A percentile compares a stretch with the other conserved stretches of the same genome.
Conservation (phyloP, 2,113 vertebrate species). For the Sinocyclocheilus anophthalmus region DNA sequence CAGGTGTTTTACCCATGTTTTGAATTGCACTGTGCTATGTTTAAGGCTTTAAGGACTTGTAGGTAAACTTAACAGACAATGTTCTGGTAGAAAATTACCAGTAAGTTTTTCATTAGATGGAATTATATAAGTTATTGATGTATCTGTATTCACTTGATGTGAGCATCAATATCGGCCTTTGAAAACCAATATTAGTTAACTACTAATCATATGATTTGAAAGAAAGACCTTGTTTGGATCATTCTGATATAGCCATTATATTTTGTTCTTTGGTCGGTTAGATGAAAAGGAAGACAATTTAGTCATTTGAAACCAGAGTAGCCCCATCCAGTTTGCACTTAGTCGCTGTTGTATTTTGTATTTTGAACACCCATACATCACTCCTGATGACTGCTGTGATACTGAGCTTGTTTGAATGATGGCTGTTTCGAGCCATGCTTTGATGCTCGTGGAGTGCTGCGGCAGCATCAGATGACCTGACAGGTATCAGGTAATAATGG, state of each 20-base stretch:
- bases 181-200: neutral
- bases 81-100: neutral
- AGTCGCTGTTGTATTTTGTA: neutral
- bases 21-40: neutral
- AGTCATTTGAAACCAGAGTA: neutral
- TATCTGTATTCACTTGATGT: neutral
- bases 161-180: neutral
- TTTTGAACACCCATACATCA: neutral
- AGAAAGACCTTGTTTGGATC: neutral
- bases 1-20: neutral
- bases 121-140: neutral
- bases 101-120: neutral
- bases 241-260: neutral
- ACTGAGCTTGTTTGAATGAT: conserved; percentile 7
- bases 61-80: neutral
- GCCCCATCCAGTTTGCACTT: neutral
- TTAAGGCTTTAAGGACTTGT: neutral
- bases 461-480: neutral
- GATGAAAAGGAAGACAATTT: neutral
- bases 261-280: neutral
- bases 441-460: conserved; percentile 14
- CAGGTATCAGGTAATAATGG: conserved; percentile 25
- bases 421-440: neutral
- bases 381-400: conserved; percentile 24
- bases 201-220: neutral